These are phyloP conservation scores for Austrofundulus limnaeus DNA, from an alignment of 2,113 vertebrate genomes.

Conservation along the genomic window DNA sequence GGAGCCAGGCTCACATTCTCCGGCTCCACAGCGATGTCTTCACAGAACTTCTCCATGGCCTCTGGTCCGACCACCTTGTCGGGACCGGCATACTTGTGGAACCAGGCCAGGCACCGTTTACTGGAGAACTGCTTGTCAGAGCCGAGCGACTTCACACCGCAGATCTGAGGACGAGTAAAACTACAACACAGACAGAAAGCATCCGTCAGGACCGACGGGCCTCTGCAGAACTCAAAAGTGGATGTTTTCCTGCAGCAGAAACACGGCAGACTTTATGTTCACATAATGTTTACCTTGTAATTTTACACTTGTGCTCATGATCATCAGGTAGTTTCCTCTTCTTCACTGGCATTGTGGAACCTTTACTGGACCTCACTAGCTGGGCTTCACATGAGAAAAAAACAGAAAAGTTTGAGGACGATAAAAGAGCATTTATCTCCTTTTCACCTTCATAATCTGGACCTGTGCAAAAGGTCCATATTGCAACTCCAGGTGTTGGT, in stretches of 20 bases:
- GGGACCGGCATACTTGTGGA: slow-evolving; percentile 91
- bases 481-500: not conserved
- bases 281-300: slow-evolving; percentile 80
- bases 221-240: too few species aligned
- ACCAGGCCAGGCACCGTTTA: slow-evolving; percentile 97
- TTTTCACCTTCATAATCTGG: not conserved
- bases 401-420: not conserved
- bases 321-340: slow-evolving; percentile 91
- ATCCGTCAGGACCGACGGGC: too few species aligned
- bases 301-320: slow-evolving; percentile 85
- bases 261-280: not conserved
- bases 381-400: slow-evolving; percentile 36
- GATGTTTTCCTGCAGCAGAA: too few species aligned
- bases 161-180: slow-evolving; percentile 88
- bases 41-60: slow-evolving; percentile 98
- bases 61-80: slow-evolving; percentile 95
- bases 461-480: not conserved
- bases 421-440: too few species aligned
- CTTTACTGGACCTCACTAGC: slow-evolving; percentile 58
- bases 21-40: slow-evolving; percentile 95
- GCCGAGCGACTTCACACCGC: slow-evolving; percentile 81
- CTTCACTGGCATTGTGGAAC: slow-evolving; percentile 88
- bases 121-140: slow-evolving; percentile 90
- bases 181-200: slow-evolving; percentile 57
- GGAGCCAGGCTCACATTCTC: slow-evolving; percentile 87